A percentile compares a stretch with the other conserved stretches of the same genome.
Evolutionary conservation across 2,888 invertebrate genomes (phyloP).

Genomic region (Aporophyla nigra): DNA sequence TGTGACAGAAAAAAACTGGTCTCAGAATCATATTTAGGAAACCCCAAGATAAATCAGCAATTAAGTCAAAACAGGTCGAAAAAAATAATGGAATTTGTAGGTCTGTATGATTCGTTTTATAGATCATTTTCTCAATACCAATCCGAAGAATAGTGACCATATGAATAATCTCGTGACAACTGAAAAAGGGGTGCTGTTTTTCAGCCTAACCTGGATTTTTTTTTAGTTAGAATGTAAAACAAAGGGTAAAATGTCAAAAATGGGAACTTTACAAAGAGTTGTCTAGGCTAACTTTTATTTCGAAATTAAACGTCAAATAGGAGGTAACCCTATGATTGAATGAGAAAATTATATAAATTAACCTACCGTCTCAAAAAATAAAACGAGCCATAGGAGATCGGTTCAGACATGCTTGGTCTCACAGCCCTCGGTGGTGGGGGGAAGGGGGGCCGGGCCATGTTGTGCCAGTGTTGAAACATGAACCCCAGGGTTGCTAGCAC

Average conservation of each 20-base stretch:
- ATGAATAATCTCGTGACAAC: too few species aligned
- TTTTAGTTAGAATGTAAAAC: not conserved
- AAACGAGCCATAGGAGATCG: constrained; percentile 60
- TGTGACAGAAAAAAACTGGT: too few species aligned
- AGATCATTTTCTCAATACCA: too few species aligned
- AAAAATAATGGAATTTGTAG: too few species aligned
- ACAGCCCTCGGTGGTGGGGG: constrained; percentile 90
- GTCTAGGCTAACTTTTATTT: not conserved
- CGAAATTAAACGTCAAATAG: not conserved
- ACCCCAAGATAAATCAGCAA: too few species aligned
- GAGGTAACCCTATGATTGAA: not conserved
- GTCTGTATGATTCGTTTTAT: too few species aligned
- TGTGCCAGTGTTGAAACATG: constrained; percentile 89
- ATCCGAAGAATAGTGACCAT: too few species aligned
- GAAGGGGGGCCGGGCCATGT: constrained; percentile 91
- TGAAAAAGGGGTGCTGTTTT: not conserved
- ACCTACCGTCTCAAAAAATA: constrained; percentile 50
- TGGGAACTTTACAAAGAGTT: too few species aligned
- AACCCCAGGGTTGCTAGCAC: constrained; percentile 89
- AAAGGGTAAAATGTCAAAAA: not conserved
- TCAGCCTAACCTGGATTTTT: not conserved
- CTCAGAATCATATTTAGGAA: too few species aligned
- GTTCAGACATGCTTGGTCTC: constrained; percentile 70
- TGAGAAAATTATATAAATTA: not conserved
- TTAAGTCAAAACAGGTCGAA: too few species aligned